Percentiles rank a stretch among this genome's conserved stretches.
phyloP scores from a whole-genome alignment of 2,888 invertebrate genomes.

The Teinopalpus imperialis region DNA sequence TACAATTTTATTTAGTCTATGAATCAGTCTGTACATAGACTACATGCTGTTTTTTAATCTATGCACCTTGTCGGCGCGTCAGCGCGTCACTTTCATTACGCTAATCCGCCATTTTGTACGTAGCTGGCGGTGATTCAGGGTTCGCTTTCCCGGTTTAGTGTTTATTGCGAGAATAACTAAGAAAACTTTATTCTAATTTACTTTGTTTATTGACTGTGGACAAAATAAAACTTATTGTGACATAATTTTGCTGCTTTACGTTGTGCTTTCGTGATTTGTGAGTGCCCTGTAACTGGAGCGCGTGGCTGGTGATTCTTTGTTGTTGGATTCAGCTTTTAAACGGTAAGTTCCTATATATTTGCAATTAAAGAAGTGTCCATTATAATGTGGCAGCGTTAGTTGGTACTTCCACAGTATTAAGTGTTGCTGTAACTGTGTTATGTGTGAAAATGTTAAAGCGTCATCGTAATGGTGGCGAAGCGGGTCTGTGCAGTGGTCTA shows the following conservation, averaged over 20 bases:
- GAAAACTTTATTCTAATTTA: constrained; percentile 63
- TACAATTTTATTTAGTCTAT: constrained; percentile 3
- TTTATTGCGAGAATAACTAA: constrained; percentile 68
- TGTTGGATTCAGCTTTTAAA: constrained; percentile 76
- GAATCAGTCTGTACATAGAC: not conserved
- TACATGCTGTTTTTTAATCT: constrained; percentile 36
- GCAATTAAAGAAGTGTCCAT: constrained; percentile 38
- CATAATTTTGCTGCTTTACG: constrained; percentile 55
- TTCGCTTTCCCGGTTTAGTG: constrained; percentile 72
- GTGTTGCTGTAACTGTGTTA: constrained; percentile 32
- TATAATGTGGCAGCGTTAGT: constrained; percentile 28
- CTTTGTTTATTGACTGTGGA: constrained; percentile 58
- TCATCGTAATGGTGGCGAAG: constrained; percentile 58
- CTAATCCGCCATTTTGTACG: constrained; percentile 83
- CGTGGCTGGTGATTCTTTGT: constrained; percentile 81
- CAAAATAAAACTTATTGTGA: constrained; percentile 60
- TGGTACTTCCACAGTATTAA: constrained; percentile 33
- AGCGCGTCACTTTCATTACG: constrained; percentile 80
- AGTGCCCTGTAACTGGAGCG: constrained; percentile 79
- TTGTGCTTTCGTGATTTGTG: constrained; percentile 79
- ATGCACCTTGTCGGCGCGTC: constrained; percentile 68
- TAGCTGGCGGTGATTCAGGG: constrained; percentile 79
- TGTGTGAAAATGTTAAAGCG: constrained; percentile 57
- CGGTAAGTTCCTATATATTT: constrained; percentile 63
- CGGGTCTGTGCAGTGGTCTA: constrained; percentile 48